These are phyloP conservation scores for Muntiacus reevesi DNA, from an alignment of 2,113 vertebrate species.

Conservation along the genomic window DNA sequence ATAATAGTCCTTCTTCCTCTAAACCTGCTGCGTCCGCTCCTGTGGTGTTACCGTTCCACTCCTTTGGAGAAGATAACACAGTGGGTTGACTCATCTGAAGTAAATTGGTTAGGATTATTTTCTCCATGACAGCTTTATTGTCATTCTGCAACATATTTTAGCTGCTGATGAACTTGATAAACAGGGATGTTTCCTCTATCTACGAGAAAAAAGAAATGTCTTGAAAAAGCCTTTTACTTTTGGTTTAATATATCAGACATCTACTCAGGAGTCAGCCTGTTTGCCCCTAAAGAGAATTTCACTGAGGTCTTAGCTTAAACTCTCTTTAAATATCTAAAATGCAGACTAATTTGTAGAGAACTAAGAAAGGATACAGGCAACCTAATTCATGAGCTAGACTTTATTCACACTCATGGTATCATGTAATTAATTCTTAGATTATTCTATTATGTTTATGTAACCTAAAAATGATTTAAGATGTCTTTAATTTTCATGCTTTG, in stretches of 20 bases:
- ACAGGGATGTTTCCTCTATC: slow-evolving; percentile 22
- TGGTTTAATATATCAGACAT: slow-evolving; percentile 36
- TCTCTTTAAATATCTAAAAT: slow-evolving; percentile 75
- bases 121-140: slow-evolving; percentile 73
- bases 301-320: slow-evolving; percentile 50
- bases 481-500: slow-evolving; percentile 66
- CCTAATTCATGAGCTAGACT: slow-evolving; percentile 68
- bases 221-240: slow-evolving; percentile 42
- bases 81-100: slow-evolving; percentile 70
- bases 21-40: slow-evolving; percentile 51
- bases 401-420: slow-evolving; percentile 68
- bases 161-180: slow-evolving; percentile 69
- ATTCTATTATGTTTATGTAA: slow-evolving; percentile 77
- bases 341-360: slow-evolving; percentile 61
- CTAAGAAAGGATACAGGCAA: slow-evolving; percentile 58
- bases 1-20: slow-evolving; percentile 47
- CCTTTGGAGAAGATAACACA: slow-evolving; percentile 74
- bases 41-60: slow-evolving; percentile 63
- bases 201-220: slow-evolving; percentile 43
- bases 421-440: slow-evolving; percentile 78
- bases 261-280: slow-evolving; percentile 56
- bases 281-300: slow-evolving; percentile 60
- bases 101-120: slow-evolving; percentile 74
- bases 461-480: slow-evolving; percentile 66
- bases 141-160: slow-evolving; percentile 49